Evolutionary conservation across 2,113 vertebrate genomes (phyloP), one percentile per base, ranked within the genome.

Genomic region (Equus przewalskii): DNA sequence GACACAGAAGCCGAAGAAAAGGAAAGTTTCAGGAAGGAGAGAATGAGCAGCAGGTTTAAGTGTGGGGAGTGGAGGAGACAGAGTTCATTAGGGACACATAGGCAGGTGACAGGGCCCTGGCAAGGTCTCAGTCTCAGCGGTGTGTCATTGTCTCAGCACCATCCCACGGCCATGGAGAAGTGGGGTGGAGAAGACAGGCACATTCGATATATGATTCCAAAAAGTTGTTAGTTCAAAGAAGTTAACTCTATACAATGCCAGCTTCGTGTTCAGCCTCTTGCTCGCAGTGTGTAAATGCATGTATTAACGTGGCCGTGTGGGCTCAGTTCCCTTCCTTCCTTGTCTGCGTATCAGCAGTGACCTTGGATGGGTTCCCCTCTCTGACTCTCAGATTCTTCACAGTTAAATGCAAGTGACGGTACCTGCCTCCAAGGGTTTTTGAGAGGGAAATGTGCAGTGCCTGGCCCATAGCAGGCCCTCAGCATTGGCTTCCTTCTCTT

Each of bases 241-340:
- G 15, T 58, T 10, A 33, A 26, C 67, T 2, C 14, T 49, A 1
- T 6, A 26, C 1, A 7, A 6, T 41, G 28, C 51, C 64, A 36
- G 2, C 30, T 24, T 58, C 51, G 0, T 2, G 7, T 54, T n/a
- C 36, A 14, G 80, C 56, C 16, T 30, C 41, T 22, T 70, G 65
- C 30, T 51, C 2, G 1, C 10, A 7, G 2, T 4, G 6, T 72
- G 13, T 5, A 6, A 5, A 4, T 21, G 0, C 33, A 2, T 21
- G 73, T 56, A 5, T 6, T 18, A 36, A 13, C 0, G 60, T 46
- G 21, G 78, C 65, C 36, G 0, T 0, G 7, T 2, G 49, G 41
- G 26, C 7, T 36, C 60, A 2, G 2, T 7, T 28, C 51, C 7
- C 58, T 62, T 70, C 76, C 56, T 26, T 28, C 5, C 56, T 3